These are phyloP conservation scores for Lerista edwardsae DNA, from an alignment of 2,797 vertebrate genomes.

Conservation along the genomic window DNA sequence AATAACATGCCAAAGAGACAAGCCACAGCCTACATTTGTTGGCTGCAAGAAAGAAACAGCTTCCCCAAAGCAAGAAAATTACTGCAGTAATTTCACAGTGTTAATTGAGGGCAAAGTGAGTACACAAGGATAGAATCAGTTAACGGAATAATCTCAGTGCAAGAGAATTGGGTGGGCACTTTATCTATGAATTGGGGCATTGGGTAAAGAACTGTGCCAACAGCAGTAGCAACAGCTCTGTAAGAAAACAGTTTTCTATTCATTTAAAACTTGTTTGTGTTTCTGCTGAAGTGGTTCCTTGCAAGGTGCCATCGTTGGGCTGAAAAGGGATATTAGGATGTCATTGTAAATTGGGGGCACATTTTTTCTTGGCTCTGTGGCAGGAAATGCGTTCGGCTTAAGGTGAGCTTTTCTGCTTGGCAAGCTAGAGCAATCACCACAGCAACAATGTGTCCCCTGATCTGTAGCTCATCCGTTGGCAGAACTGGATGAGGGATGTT, in stretches of 20 bases:
- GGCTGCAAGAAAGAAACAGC: not conserved
- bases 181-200: not conserved
- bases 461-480: constrained; percentile 35
- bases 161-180: not conserved
- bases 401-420: constrained; percentile 42
- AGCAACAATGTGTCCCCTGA: constrained; percentile 34
- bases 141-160: not conserved
- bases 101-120: not conserved
- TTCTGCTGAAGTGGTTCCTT: constrained; percentile 28
- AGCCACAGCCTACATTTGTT: not conserved
- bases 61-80: not conserved
- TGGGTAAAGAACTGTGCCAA: not conserved
- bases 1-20: not conserved
- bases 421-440: constrained; percentile 43
- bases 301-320: not conserved
- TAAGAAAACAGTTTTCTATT: constrained; percentile 17
- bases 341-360: constrained; percentile 39
- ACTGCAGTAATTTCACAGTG: not conserved
- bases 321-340: constrained; percentile 29
- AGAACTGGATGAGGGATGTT: constrained; percentile 22
- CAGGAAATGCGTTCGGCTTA: constrained; percentile 40
- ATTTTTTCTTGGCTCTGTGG: constrained; percentile 12
- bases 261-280: constrained; percentile 29
- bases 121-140: not conserved
- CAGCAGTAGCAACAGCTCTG: too few species aligned